Percentiles rank a stretch among this genome's conserved stretches.
Conservation (phyloP, 2,797 vertebrate species). For the Rhynchonycteris naso region DNA sequence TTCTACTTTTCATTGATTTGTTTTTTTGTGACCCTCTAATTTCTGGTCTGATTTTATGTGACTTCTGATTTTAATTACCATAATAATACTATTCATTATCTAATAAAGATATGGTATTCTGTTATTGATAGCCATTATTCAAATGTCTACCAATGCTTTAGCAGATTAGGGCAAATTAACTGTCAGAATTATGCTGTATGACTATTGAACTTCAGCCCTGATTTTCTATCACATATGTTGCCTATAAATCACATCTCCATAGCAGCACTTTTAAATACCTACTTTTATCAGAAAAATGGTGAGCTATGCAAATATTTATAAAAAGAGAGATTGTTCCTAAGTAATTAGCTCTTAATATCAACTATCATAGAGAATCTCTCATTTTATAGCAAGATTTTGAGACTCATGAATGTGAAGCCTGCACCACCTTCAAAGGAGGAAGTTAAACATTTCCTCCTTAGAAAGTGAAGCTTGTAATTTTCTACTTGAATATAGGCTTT, state of each 20-base stretch:
- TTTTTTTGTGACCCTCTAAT: not conserved
- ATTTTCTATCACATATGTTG: not conserved
- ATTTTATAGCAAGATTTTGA: conserved; percentile 32
- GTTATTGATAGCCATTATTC: not conserved
- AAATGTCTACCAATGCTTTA: not conserved
- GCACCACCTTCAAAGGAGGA: not conserved
- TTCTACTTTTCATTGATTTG: not conserved
- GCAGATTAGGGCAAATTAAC: conserved; percentile 17
- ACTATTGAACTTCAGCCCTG: not conserved
- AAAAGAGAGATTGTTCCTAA: not conserved
- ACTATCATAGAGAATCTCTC: not conserved
- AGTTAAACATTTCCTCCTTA: not conserved
- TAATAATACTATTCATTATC: conserved; percentile 28
- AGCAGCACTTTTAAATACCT: not conserved
- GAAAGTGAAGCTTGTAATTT: conserved; percentile 55
- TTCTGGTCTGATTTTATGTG: conserved; percentile 51
- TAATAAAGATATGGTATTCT: conserved; percentile 39
- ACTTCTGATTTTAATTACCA: conserved; percentile 29
- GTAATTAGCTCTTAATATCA: not conserved
- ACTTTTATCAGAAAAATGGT: not conserved
- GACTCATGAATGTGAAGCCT: not conserved
- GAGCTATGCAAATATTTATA: not conserved
- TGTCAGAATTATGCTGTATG: conserved; percentile 37
- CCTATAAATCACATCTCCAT: not conserved
- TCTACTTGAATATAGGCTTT: conserved; percentile 60